phyloP scores from a whole-genome alignment of 2,888 invertebrate genomes.

The Acronicta psi region DNA sequence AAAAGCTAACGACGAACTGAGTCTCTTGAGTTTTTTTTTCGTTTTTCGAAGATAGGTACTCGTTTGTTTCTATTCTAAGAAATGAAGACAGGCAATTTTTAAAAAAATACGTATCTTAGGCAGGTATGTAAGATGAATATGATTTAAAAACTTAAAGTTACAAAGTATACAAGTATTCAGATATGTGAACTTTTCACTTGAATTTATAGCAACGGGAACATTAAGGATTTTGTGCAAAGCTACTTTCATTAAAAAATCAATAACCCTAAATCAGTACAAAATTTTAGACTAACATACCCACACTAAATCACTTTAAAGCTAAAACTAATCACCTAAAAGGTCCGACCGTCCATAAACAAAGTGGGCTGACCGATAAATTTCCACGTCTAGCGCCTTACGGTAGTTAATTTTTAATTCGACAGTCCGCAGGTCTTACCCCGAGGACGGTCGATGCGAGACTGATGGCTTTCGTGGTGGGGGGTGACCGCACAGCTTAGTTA shows the following conservation, averaged over 20 bases:
- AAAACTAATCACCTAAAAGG: conserved; percentile 80
- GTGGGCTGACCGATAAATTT: conserved; percentile 77
- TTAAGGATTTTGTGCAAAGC: no score
- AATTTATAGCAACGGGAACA: no score
- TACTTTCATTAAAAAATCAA: not conserved
- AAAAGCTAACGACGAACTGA: conserved; percentile 3
- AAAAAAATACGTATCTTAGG: no score
- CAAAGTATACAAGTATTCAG: no score
- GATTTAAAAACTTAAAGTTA: not conserved
- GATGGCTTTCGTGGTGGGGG: conserved; percentile 74
- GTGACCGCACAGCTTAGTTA: conserved; percentile 84
- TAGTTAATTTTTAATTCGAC: conserved; percentile 84
- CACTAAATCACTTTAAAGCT: conserved; percentile 62
- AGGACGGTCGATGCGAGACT: conserved; percentile 80
- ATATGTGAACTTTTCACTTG: no score
- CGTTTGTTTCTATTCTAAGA: not conserved
- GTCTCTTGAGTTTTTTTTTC: not conserved
- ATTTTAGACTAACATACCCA: conserved; percentile 47
- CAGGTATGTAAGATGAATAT: not conserved
- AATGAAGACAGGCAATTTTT: not conserved
- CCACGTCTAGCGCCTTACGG: conserved; percentile 67
- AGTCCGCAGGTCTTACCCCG: conserved; percentile 73
- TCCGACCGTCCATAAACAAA: conserved; percentile 75
- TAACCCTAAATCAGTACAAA: conserved; percentile 13
- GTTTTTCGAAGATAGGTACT: not conserved